Conservation (phyloP, 2,888 invertebrate genomes). For the Acleris sparsana region DNA sequence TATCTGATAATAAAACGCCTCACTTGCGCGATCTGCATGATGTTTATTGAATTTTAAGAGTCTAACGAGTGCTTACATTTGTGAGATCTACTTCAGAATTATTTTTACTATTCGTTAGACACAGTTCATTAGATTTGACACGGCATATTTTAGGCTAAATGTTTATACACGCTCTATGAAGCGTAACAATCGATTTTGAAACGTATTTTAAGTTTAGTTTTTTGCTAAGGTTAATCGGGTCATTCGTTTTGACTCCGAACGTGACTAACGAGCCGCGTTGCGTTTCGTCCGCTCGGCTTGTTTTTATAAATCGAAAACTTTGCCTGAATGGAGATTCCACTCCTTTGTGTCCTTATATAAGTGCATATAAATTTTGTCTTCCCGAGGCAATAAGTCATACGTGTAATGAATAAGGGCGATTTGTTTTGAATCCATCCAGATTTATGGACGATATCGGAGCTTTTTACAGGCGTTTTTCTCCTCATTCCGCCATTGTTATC, state of each 20-base stretch:
- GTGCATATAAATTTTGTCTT: conserved; percentile 73
- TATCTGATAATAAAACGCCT: conserved; percentile 77
- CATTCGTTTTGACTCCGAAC: conserved; percentile 50
- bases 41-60: conserved; percentile 50
- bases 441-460: conserved; percentile 79
- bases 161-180: conserved; percentile 51
- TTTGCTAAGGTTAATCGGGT: conserved; percentile 51
- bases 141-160: conserved; percentile 44
- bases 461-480: conserved; percentile 80
- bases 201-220: conserved; percentile 52
- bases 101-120: conserved; percentile 35
- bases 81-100: background rate
- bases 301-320: conserved; percentile 57
- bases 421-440: conserved; percentile 82
- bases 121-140: conserved; percentile 43
- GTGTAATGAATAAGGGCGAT: conserved; percentile 84
- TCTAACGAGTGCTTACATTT: background rate
- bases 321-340: conserved; percentile 56
- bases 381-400: conserved; percentile 78
- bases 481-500: conserved; percentile 76
- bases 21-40: conserved; percentile 67
- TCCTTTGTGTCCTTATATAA: conserved; percentile 71
- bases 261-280: conserved; percentile 76
- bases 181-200: conserved; percentile 44
- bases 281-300: conserved; percentile 60